Conservation (phyloP, 1,140 invertebrate genomes). For the Drosophila baimaii region DNA sequence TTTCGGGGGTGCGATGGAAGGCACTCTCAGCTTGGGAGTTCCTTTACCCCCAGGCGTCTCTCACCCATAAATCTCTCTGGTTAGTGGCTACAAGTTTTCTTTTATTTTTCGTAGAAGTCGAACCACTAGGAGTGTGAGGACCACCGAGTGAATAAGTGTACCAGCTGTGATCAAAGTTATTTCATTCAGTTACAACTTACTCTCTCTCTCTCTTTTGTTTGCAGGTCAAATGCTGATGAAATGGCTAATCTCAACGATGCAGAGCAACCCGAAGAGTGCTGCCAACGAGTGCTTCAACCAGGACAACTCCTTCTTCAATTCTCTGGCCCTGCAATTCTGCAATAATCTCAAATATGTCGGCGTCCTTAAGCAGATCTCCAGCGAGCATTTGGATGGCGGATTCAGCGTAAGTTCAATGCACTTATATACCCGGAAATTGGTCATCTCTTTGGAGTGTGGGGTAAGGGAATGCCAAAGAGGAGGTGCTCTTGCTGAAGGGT, state of each 20-base stretch:
- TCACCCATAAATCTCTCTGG: slow-evolving; percentile 37
- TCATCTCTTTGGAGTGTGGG: slow-evolving; percentile 11
- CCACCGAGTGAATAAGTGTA: slow-evolving; percentile 34
- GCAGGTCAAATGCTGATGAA: slow-evolving; percentile 95
- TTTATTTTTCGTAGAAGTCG: neutral
- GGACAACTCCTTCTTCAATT: slow-evolving; percentile 86
- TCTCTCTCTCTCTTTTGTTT: neutral
- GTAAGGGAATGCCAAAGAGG: slow-evolving; percentile 1
- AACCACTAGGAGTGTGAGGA: neutral
- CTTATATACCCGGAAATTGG: slow-evolving; percentile 54
- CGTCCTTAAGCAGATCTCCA: slow-evolving; percentile 90
- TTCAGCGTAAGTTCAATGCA: slow-evolving; percentile 89
- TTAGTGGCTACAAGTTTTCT: slow-evolving; percentile 38
- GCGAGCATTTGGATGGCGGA: slow-evolving; percentile 84
- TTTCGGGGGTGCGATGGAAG: slow-evolving; percentile 18
- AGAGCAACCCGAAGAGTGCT: slow-evolving; percentile 85
- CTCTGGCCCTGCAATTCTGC: slow-evolving; percentile 92
- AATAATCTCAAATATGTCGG: slow-evolving; percentile 95
- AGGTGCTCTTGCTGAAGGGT: slow-evolving; percentile 36
- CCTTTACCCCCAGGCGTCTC: slow-evolving; percentile 30
- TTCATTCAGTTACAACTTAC: slow-evolving; percentile 38
- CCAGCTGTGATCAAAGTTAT: slow-evolving; percentile 49
- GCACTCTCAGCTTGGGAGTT: slow-evolving; percentile 15
- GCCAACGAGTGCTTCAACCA: slow-evolving; percentile 84
- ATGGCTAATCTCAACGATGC: slow-evolving; percentile 93